phyloP scores from a whole-genome alignment of 2,113 vertebrate species.

The Xyliphius kryptos region DNA sequence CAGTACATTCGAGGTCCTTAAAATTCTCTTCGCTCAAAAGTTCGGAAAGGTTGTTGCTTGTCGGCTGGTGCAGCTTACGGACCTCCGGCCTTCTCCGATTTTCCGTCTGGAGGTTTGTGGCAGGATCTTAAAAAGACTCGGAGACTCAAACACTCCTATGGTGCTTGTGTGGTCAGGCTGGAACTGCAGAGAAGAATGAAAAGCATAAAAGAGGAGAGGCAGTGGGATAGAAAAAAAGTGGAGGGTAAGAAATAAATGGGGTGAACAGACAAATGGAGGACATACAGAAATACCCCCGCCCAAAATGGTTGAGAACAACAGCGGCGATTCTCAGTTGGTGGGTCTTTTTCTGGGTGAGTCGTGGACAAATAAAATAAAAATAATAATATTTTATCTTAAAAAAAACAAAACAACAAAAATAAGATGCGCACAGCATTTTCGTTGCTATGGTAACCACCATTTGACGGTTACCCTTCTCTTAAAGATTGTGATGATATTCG shows the following conservation, averaged over 20 bases:
- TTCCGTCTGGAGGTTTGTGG: slow-evolving; percentile 35
- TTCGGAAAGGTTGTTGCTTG: slow-evolving; percentile 45
- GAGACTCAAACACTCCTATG: slow-evolving; percentile 50
- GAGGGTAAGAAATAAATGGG: slow-evolving; percentile 41
- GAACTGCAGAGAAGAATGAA: slow-evolving; percentile 3
- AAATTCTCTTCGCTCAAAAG: slow-evolving; percentile 30
- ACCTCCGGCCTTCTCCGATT: slow-evolving; percentile 31
- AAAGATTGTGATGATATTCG: too few relatives aligned
- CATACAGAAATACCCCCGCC: too few relatives aligned
- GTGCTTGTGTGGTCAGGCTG: slow-evolving; percentile 35
- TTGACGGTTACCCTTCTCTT: too few relatives aligned
- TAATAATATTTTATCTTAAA: too few relatives aligned
- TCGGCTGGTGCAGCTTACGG: slow-evolving; percentile 62
- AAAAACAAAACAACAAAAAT: too few relatives aligned
- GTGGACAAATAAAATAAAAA: too few relatives aligned
- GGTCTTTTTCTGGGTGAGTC: too few relatives aligned
- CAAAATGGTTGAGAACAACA: too few relatives aligned
- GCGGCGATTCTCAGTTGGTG: too few relatives aligned
- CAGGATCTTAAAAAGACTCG: slow-evolving; percentile 13
- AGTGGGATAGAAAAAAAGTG: slow-evolving; percentile 26
- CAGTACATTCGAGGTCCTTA: slow-evolving; percentile 58
- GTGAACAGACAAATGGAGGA: not conserved
- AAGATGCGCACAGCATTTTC: too few relatives aligned
- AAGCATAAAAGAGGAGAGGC: not conserved
- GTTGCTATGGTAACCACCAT: too few relatives aligned